Conservation (phyloP, 2,797 vertebrate species). For the Smutsia gigantea region DNA sequence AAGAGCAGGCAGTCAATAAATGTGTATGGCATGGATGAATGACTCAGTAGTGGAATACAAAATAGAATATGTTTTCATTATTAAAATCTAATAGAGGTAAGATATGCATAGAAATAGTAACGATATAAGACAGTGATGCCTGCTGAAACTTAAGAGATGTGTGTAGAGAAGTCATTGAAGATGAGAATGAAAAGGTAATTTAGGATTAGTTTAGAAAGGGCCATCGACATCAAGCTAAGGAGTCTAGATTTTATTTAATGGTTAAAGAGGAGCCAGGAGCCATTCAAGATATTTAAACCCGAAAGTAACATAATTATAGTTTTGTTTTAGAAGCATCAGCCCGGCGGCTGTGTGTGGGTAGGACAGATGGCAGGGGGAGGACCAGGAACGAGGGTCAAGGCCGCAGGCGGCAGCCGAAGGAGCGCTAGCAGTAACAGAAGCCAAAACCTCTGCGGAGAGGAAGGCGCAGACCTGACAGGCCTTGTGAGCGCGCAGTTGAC, state of each 20-base stretch:
- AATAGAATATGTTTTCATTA: background rate
- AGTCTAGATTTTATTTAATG: conserved; percentile 50
- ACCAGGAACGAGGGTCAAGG: background rate
- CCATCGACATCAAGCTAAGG: conserved; percentile 6
- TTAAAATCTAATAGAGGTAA: background rate
- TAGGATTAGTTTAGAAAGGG: conserved; percentile 17
- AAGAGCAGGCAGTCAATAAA: background rate
- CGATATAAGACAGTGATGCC: background rate
- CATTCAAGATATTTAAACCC: conserved; percentile 23
- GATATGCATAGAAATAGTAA: background rate
- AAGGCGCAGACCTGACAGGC: background rate
- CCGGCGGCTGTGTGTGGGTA: background rate
- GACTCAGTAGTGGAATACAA: background rate
- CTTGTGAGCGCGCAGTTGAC: background rate
- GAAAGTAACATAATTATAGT: conserved; percentile 43
- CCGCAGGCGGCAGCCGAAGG: background rate
- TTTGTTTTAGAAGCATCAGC: background rate
- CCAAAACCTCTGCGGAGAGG: background rate
- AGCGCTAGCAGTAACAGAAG: background rate
- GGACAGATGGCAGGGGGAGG: background rate
- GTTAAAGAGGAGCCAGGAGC: conserved; percentile 46
- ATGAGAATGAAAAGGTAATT: conserved; percentile 9
- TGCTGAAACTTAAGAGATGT: background rate
- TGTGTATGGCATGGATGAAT: background rate
- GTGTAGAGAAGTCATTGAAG: background rate